Evolutionary conservation across 2,797 vertebrate species (phyloP), one percentile per base, ranked within the genome.

Genomic region (Sebastes hopkinsi): DNA sequence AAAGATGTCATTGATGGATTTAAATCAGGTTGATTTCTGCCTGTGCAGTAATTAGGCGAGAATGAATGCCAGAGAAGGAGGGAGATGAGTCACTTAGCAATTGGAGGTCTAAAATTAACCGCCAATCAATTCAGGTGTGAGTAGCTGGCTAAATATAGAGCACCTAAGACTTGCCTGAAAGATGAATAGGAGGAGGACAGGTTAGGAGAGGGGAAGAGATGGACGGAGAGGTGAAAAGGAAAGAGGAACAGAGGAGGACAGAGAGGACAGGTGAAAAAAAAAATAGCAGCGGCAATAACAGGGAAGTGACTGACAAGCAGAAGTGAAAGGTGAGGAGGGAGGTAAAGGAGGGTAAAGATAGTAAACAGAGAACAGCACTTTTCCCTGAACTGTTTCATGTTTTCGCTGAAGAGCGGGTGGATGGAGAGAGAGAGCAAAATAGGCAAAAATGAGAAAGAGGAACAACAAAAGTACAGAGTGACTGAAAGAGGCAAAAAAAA

Each of bases 101-200:
- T 90, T 77, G 81, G 55, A 82, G 27, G 64, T 87, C 87, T 93
- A 90, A 92, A 91, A 88, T 92, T 79, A 93, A 89, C 88, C 80
- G 29, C 87, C 88, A 90, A 91, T 92, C 86, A 87, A 80, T 86
- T 89, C 79, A 91, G 79, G 79, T 86, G 74, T 42, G 42, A 84
- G 74, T 20, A 20, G 59, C 52, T 30, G 58, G 66, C 64, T 92
- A 87, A 88, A 88, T 86, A 82, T 90, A 90, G 87, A 82, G 67
- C 78, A 80, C 75, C 72, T 83, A 70, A 83, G 77, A 80, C 52
- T 83, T 22, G 3, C 60, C 38, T 75, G 67, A 42, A 80, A 74
- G 62, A 73, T 22, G 36, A 61, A 25, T 61, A 83, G 38, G 36
- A 60, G 29, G 67, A 72, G 61, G 56, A 82, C 38, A 83, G 54